Conservation (phyloP, 2,797 vertebrate species). For the Epinephelus malabaricus region DNA sequence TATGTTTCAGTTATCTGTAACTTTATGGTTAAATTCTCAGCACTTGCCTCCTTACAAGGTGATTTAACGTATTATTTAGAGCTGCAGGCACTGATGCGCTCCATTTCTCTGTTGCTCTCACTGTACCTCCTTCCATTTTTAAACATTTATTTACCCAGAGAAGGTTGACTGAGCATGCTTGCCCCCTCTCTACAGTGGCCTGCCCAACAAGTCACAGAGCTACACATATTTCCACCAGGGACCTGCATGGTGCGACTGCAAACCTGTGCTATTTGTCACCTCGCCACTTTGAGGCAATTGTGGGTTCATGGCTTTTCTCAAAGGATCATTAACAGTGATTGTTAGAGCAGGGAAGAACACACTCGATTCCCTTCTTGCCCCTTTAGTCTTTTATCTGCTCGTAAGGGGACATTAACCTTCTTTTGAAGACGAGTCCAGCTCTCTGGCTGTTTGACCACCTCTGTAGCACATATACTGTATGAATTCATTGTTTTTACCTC, state of each 20-base stretch:
- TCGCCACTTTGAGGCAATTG: constrained; percentile 34
- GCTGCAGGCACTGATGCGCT: constrained; percentile 4
- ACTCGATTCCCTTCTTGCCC: constrained; percentile 31
- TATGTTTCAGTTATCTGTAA: not conserved
- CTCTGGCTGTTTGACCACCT: constrained; percentile 10
- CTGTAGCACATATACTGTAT: constrained; percentile 18
- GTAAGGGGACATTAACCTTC: constrained; percentile 27
- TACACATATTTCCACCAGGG: constrained; percentile 56
- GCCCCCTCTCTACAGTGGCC: constrained; percentile 16
- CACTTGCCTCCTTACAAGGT: constrained; percentile 13
- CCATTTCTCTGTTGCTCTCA: constrained; percentile 29
- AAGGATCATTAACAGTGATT: constrained; percentile 53
- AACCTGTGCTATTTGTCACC: constrained; percentile 47
- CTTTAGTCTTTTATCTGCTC: constrained; percentile 43
- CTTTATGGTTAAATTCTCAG: constrained; percentile 6
- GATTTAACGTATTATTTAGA: constrained; percentile 26
- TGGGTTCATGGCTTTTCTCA: constrained; percentile 56
- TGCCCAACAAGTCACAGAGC: constrained; percentile 38
- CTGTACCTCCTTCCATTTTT: constrained; percentile 47
- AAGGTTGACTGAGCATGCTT: constrained; percentile 48
- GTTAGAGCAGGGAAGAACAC: constrained; percentile 26
- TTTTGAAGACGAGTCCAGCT: constrained; percentile 25
- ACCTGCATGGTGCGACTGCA: constrained; percentile 28
- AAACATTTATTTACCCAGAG: constrained; percentile 53
- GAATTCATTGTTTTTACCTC: constrained; percentile 30